A percentile compares a stretch with the other conserved stretches of the same genome.
Evolutionary conservation across 2,797 vertebrate species (phyloP).

Genomic region (Nasua narica): DNA sequence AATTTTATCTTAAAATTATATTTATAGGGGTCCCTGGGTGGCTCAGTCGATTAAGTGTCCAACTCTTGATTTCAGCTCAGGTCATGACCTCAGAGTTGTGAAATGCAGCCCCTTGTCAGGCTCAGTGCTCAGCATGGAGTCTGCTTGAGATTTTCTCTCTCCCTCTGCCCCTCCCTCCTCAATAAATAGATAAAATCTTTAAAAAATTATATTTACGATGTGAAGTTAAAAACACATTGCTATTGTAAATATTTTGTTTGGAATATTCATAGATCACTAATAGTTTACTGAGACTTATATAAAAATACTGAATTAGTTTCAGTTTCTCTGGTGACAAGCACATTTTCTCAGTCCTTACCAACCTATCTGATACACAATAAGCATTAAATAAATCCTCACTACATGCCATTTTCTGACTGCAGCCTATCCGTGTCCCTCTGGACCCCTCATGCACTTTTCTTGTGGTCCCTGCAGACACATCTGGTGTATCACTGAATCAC

Average conservation of each 20-base stretch:
- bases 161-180: not conserved
- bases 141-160: not conserved
- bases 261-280: not conserved
- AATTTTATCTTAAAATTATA: not conserved
- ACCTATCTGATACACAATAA: not conserved
- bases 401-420: not conserved
- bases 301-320: not conserved
- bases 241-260: not conserved
- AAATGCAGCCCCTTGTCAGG: not conserved
- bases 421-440: not conserved
- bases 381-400: not conserved
- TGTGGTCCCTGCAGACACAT: not conserved
- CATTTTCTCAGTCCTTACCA: not conserved
- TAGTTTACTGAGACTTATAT: not conserved
- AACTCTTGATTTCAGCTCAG: not conserved
- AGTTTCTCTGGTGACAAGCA: not conserved
- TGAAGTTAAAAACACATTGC: too few species aligned
- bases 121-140: not conserved
- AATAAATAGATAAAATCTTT: not conserved
- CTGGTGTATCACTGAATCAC: not conserved
- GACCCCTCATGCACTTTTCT: not conserved
- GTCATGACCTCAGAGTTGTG: not conserved
- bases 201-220: too few species aligned
- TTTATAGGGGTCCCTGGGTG: not conserved
- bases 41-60: not conserved